Evolutionary conservation across 1,140 invertebrate genomes (phyloP), one percentile per base, ranked within the genome.

Genomic region (Contarinia nasturtii): DNA sequence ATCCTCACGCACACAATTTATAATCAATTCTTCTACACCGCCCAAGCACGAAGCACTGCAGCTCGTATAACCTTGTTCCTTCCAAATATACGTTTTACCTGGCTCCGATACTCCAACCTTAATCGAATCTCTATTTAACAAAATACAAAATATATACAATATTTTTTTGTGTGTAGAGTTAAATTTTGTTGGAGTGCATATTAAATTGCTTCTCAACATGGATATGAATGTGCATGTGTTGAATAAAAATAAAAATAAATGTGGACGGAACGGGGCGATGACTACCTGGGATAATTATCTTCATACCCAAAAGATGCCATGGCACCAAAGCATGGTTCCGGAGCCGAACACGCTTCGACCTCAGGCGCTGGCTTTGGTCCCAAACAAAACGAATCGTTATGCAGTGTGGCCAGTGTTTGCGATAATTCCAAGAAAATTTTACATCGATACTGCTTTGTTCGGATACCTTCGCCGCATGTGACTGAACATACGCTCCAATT

Each of bases 1-100:
- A 54, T 85, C 80, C 53, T 89, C 85, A 48, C 89, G 68, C 0
- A 94, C 76, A 59, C 91, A 95, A 54, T 86, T 81, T 41, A 94
- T 83, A 51, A 92, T 83, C n/a, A 89, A 72, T 62, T 93, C 88
- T 70, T 93, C 72, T 18, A 77, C 74, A 63, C 85, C 91, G 58
- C 92, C 92, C 2, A 96, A 72, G 65, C 93, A 98, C 41, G 86
- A 89, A 1, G 87, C 86, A 56, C 86, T 94, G 68, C 93, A 98
- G 49, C 83, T 80, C 1, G 87, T 91, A 54, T 82, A 88, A 0
- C 83, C 84, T 53, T 80, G 74, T 54, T 84, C 79, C 54, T 81
- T 80, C 85, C 85, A 89, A 1, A 82, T 82, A 61, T 86, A 87
- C 0, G 82, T 75, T 51, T 76, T 77, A 2, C 74, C 75, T 55